A percentile compares a stretch with the other conserved stretches of the same genome.
phyloP scores from a whole-genome alignment of 2,113 vertebrate species.

The Rhodinocichla rosea region DNA sequence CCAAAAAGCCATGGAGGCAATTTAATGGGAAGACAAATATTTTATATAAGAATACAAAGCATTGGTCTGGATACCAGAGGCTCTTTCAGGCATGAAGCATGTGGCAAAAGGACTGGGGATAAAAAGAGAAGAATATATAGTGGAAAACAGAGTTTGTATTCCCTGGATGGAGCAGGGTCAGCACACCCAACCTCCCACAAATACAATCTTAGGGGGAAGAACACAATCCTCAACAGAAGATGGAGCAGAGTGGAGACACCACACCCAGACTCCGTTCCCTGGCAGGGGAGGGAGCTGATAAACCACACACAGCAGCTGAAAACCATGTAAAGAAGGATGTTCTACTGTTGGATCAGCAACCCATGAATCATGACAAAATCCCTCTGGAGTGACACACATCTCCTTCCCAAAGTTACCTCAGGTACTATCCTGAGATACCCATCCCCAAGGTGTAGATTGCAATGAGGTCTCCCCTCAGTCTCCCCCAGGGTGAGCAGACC shows the following conservation, averaged over 20 bases:
- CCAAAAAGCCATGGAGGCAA: not conserved
- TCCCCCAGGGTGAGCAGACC: not conserved
- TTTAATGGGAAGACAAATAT: not conserved
- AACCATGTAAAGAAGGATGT: not conserved
- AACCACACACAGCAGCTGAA: not conserved
- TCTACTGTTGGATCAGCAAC: not conserved
- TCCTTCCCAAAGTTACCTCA: not conserved
- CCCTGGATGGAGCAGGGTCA: not conserved
- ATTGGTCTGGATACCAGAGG: not conserved
- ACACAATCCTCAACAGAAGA: not conserved
- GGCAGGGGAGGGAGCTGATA: not conserved
- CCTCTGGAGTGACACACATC: not conserved
- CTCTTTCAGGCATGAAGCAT: not conserved
- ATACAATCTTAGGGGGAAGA: not conserved
- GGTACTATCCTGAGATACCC: not conserved
- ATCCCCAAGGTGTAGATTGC: not conserved
- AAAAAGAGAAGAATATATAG: not conserved
- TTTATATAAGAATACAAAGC: not conserved
- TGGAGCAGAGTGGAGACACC: not conserved
- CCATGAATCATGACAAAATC: not conserved
- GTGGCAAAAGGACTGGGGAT: not conserved
- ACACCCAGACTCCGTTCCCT: not conserved
- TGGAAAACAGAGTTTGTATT: not conserved
- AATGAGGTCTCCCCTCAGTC: not conserved
- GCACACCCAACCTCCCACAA: not conserved